Base-by-base conservation (phyloP, 2,888 invertebrate genomes). In the Tenthredo scrophulariae region DNA sequence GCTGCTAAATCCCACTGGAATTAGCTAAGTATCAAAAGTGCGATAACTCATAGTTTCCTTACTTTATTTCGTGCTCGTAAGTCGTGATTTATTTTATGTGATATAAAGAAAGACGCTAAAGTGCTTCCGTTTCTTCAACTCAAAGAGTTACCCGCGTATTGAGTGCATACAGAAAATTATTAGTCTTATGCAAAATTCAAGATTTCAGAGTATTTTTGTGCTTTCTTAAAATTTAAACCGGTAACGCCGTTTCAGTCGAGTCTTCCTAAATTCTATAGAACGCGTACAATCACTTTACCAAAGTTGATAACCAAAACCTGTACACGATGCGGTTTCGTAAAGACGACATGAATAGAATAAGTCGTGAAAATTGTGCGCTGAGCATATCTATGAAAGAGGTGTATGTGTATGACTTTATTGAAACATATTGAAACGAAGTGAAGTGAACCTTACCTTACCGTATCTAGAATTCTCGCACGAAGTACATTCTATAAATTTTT, bases 21-120 rank as follows among this genome's bases (percentile, higher is more conserved):
- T 54, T 29, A 77, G 54, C 54, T 9, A 26, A 46, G 26, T 46
- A 33, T 75, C 46, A 75, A 46, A 26, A 46, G 22, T 75, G n/a
- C 54, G 22, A 77, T 77, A 77, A 54, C 29, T 75, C 54, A 37
- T 29, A 54, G 50, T 46, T 50, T 50, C 7, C 29, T 54, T 77
- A 54, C 50, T 77, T 75, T 75, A 75, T 75, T 46, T 75, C 75
- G 9, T 26, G n/a, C 75, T 75, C 75, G 75, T 75, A 37, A 29
- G 75, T 75, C 46, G 26, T 46, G 46, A 46, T n/a, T 46, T 37
- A 75, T 62, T 62, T 62, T 46, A 46, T 15, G 46, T 40, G 46
- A 46, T 26, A 75, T 26, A n/a, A 77, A 50, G 15, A 33, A 29
- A 74, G 6, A 37, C 29, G 43, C 40, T 0, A 43, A 26, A 40